These are phyloP conservation scores for Hystrix brachyura DNA, from an alignment of 2,113 vertebrate species.

Conservation along the genomic window DNA sequence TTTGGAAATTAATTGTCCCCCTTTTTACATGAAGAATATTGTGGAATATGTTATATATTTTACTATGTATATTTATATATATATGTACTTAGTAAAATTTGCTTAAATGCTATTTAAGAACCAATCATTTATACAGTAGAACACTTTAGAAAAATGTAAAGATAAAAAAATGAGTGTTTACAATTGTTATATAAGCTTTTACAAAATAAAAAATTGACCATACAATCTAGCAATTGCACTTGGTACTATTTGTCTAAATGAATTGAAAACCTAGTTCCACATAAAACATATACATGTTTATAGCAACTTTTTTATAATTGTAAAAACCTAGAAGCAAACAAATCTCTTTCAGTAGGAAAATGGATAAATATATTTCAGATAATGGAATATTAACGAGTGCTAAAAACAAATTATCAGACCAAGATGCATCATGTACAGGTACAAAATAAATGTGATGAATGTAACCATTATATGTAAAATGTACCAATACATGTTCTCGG, in stretches of 20 bases:
- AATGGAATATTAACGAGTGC: background rate
- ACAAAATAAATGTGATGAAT: too few relatives aligned
- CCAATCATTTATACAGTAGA: background rate
- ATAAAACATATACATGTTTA: background rate
- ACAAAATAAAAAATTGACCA: background rate
- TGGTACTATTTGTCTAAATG: background rate
- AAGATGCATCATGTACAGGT: too few relatives aligned
- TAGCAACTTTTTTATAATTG: constrained; percentile 51
- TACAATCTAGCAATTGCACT: background rate
- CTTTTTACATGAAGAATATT: constrained; percentile 10
- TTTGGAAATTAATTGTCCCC: constrained; percentile 47
- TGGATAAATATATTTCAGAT: background rate
- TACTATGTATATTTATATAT: background rate
- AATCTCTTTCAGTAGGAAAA: constrained; percentile 10
- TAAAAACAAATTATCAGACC: constrained; percentile 19
- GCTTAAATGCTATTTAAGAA: background rate
- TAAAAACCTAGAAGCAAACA: constrained; percentile 24
- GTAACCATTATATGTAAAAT: too few relatives aligned
- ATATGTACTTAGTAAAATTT: background rate
- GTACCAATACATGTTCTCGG: background rate
- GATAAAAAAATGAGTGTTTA: constrained; percentile 50
- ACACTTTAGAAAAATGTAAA: constrained; percentile 30
- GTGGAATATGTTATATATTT: background rate
- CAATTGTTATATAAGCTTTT: constrained; percentile 16
- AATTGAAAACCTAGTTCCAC: background rate